Evolutionary conservation across 2,888 invertebrate genomes (phyloP), one percentile per base, ranked within the genome.

Genomic region (Ornithoptera priamus): DNA sequence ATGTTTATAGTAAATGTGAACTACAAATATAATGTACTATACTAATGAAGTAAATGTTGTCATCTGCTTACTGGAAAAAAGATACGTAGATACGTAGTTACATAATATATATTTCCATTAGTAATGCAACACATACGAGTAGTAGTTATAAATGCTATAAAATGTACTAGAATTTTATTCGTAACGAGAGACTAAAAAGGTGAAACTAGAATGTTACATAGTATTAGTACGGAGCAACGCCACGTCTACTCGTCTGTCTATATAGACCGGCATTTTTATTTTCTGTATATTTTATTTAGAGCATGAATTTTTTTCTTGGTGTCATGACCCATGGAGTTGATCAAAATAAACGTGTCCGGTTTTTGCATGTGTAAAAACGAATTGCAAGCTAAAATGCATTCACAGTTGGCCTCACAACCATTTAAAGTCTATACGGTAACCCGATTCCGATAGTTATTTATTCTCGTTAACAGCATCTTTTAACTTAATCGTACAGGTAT

Each of bases 381-480:
- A 39, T 17, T 58, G 65, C 36, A 57, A 65, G 42, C 57, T 42
- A 69, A 65, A 65, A 69, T 46, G 61, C 65, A 62, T 3, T 42
- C 30, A 60, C 64, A 61, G 20, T 36, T 5, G n/a, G 24, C 50
- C 50, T 10, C 30, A 36, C 56, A 63, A 63, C n/a, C 30, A 63
- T 56, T 53, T 56, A 56, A 7, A 59, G 18, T 10, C 20, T 58
- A 22, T 65, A 62, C 42, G 65, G 58, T 71, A 58, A 71, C 71
- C 68, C 59, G 59, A 71, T 65, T 71, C 67, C 65, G 50, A 68
- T 8, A 46, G 65, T 58, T 58, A 60, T 70, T 57, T 64, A 57
- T 59, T 65, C 58, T 22, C 24, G 18, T 17, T 50, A 59, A 59
- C 10, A 65, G 59, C 24, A 59, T 65, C 46, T 65, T 59, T 65